Base-by-base conservation (phyloP, 1,140 invertebrate genomes). In the Probaryconus sp. region DNA sequence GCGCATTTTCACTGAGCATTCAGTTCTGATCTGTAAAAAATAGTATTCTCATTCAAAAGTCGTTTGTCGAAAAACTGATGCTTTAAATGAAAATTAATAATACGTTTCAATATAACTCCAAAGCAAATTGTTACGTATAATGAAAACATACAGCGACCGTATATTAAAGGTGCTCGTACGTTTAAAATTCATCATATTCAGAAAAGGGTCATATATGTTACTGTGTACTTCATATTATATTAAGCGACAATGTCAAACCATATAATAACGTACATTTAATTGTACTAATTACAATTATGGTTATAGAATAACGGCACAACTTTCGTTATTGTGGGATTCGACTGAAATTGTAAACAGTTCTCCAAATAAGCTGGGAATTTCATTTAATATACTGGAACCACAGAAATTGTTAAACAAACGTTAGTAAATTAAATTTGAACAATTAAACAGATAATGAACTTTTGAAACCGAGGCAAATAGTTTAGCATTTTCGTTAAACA, bases 1-100 rank as follows among this genome's bases (percentile, higher is more conserved):
- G 78, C 80, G 81, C 17, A 38, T 63, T 85, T 84, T 85, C 84
- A 85, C 84, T 85, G 84, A 61, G 83, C 75, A 69, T 84, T 85
- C 76, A 86, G 72, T 76, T 86, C 84, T n/a, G 83, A 85, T 64
- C 84, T 86, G 75, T 10, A 61, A 76, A 74, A 16, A 38, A 69
- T 37, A 9, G 28, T 21, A 0, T n/a, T 43, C 26, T 31, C 33
- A 51, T 28, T 26, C 37, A 40, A 40, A 40, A 4, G 16, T 11
- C n/a, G 14, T 14, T 11, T 17, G 5, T 13, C 17, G 11, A 40
- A 9, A 6, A 13, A 14, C 9, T 17, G 7, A 4, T 24, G 3
- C 7, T 24, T 4, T 24, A 24, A 24, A 24, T 7, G 21, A 24
- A n/a, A n/a, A n/a, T n/a, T n/a, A n/a, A n/a, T n/a, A n/a, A n/a